These are phyloP conservation scores for Lerema accius DNA, from an alignment of 1,140 invertebrate genomes.

Conservation along the genomic window DNA sequence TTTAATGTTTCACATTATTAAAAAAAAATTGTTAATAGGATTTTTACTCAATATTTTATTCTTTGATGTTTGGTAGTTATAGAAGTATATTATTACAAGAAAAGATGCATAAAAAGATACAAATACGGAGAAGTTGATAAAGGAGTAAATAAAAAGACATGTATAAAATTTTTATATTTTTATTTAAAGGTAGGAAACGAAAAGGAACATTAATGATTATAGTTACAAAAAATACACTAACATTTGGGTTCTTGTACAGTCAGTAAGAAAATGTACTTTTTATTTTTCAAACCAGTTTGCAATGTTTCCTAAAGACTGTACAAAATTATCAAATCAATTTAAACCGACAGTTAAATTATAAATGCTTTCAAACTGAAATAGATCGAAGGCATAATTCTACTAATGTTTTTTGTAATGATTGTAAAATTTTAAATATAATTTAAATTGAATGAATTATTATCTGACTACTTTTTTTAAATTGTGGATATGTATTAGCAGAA, in stretches of 20 bases:
- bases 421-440: too few species aligned
- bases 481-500: not conserved
- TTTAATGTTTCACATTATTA: not conserved
- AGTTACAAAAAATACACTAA: slow-evolving; percentile 20
- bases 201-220: slow-evolving; percentile 40
- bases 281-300: too few species aligned
- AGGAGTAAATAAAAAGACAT: slow-evolving; percentile 23
- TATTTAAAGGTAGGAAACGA: slow-evolving; percentile 44
- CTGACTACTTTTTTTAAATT: too few species aligned
- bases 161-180: slow-evolving; percentile 33
- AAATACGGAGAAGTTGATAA: too few species aligned
- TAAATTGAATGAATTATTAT: too few species aligned
- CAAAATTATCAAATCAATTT: not conserved
- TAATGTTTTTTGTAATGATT: not conserved
- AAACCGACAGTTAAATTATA: slow-evolving; percentile 26
- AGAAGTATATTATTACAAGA: too few species aligned
- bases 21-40: too few species aligned
- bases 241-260: slow-evolving; percentile 5
- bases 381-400: slow-evolving; percentile 8
- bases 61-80: too few species aligned
- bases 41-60: too few species aligned
- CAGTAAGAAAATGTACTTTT: not conserved
- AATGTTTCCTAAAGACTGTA: slow-evolving; percentile 15
- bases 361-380: slow-evolving; percentile 25
- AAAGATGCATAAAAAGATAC: too few species aligned